phyloP scores from a whole-genome alignment of 2,113 vertebrate genomes.

The Gopherus flavomarginatus region DNA sequence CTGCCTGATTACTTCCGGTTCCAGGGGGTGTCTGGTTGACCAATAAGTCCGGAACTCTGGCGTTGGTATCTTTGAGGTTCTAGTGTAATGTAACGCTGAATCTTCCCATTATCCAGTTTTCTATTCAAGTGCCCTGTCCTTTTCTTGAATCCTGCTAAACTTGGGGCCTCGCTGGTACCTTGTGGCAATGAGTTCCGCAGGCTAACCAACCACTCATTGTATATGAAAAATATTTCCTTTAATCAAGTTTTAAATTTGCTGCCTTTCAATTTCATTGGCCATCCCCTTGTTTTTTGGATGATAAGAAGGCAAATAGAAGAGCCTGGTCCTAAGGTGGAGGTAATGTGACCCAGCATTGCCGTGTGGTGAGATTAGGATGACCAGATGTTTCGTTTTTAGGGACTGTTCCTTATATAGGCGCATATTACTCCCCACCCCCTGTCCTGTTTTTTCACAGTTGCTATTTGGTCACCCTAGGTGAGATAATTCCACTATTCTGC shows the following conservation, averaged over 20 bases:
- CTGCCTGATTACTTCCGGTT: too few relatives aligned
- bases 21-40: too few relatives aligned
- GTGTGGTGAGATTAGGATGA: neutral
- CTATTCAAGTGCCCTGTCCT: neutral
- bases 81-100: neutral
- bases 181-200: neutral
- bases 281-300: neutral
- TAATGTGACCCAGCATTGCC: neutral
- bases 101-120: neutral
- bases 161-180: neutral
- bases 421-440: too few relatives aligned
- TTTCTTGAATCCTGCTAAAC: neutral
- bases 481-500: neutral
- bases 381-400: too few relatives aligned
- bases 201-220: neutral
- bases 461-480: too few relatives aligned
- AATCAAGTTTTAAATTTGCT: neutral
- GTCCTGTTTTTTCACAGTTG: too few relatives aligned
- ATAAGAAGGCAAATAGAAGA: neutral
- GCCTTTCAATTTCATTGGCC: neutral
- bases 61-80: too few relatives aligned
- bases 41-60: too few relatives aligned
- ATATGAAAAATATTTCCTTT: neutral
- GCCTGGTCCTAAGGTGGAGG: neutral
- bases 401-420: too few relatives aligned